Base-by-base conservation (phyloP, 1,140 invertebrate genomes). In the Cotesia typhae region DNA sequence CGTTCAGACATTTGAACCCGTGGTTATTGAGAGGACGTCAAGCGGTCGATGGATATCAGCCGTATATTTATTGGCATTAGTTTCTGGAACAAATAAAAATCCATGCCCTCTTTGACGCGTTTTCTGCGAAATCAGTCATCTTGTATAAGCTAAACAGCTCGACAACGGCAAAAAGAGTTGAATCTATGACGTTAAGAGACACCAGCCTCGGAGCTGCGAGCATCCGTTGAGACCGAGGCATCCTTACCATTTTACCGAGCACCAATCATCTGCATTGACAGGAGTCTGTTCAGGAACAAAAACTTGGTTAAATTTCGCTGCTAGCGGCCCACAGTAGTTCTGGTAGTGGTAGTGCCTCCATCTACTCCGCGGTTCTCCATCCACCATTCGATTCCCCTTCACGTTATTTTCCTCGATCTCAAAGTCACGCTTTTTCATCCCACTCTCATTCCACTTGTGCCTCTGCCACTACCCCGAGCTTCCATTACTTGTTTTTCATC, bases 261-360 rank as follows among this genome's bases (percentile, higher is more conserved):
- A 84, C 81, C 80, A 84, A 82, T 84, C 82, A 84, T 84, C 78
- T 73, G 76, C 79, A 82, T 81, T 79, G 82, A 84, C 80, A 83
- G 77, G 75, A 71, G 73, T 67, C 76, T 63, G 75, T 79, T 79
- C 75, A 41, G 53, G 35, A 55, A 76, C 77, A 83, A 83, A 83
- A 83, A 83, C 77, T 81, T 78, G 78, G 80, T 83, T 81, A 81
- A 81, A 82, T 82, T 82, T 75, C 77, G 74, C 77, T 76, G 76
- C 78, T 73, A 77, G 76, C 59, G 51, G 69, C 73, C 41, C 59
- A 51, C 28, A 28, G 12, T 4, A 55, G 61, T 65, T 68, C 36
- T 28, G 28, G 28, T 28, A 28, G 28, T 28, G 28, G 28, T 28
- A 28, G 28, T 28, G 28, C 70, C 66, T 61, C 41, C 36, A 20